Evolutionary conservation across 2,113 vertebrate genomes (phyloP).

Genomic region (Gasterosteus aculeatus): DNA sequence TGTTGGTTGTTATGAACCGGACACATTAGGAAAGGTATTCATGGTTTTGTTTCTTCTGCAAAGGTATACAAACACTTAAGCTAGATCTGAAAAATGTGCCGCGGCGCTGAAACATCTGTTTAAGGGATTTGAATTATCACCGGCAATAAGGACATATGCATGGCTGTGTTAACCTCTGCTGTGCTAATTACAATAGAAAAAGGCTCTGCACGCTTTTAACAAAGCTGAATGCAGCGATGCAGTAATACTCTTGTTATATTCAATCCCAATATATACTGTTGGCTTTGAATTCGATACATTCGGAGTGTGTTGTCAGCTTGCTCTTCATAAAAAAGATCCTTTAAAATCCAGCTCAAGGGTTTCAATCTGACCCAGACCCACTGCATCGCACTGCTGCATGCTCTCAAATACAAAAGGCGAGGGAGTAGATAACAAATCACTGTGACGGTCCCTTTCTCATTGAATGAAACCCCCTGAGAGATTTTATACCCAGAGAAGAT

Average conservation of each 20-base stretch:
- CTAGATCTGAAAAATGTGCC: not conserved
- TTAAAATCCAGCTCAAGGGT: conserved; percentile 10
- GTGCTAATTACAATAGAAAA: not conserved
- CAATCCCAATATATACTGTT: not conserved
- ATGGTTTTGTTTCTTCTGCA: not conserved
- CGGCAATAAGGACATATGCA: not conserved
- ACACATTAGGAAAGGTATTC: not conserved
- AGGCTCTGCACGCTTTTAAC: not conserved
- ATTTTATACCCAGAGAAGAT: conserved; percentile 68
- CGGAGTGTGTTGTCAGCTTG: not conserved
- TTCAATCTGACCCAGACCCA: conserved; percentile 43
- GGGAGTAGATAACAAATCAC: conserved; percentile 63
- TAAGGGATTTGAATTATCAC: not conserved
- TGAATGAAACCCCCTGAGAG: conserved; percentile 69
- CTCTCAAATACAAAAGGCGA: conserved; percentile 53
- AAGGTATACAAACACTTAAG: not conserved
- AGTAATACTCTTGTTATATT: not conserved
- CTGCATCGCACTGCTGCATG: conserved; percentile 27
- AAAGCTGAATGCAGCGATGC: not conserved
- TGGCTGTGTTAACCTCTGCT: not conserved
- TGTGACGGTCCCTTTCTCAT: conserved; percentile 55
- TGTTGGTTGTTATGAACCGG: not conserved
- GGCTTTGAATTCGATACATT: not conserved
- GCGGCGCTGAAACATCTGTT: not conserved
- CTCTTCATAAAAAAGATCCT: not conserved